Evolutionary conservation across 1,140 invertebrate genomes (phyloP).

Genomic region (Atta colombica): DNA sequence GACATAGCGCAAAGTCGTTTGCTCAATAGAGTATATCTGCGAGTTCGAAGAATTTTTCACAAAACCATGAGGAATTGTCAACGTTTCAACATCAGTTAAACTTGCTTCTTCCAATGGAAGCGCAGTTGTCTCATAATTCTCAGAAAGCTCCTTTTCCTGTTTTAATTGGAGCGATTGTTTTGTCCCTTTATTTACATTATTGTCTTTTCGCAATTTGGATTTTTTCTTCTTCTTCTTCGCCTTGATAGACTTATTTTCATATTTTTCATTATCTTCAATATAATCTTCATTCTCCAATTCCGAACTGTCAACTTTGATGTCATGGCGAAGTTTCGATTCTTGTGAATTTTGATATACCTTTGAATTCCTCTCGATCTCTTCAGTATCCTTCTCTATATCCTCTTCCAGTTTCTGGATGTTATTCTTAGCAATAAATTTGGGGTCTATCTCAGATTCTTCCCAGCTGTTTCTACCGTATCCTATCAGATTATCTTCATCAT

Average conservation of each 20-base stretch:
- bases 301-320: not conserved
- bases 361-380: constrained; percentile 71
- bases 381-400: constrained; percentile 77
- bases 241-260: constrained; percentile 4
- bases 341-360: constrained; percentile 59
- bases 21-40: not conserved
- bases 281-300: not conserved
- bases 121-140: constrained; percentile 10
- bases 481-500: constrained; percentile 28
- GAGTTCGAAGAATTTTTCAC: not conserved
- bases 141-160: not conserved
- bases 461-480: not conserved
- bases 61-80: constrained; percentile 2
- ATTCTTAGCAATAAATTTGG: constrained; percentile 74
- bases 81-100: not conserved
- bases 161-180: not conserved
- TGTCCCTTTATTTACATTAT: not conserved
- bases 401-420: constrained; percentile 77
- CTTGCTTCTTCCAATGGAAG: not conserved
- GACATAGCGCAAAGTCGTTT: not conserved
- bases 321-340: not conserved
- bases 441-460: constrained; percentile 64
- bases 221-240: not conserved
- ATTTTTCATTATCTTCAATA: constrained; percentile 2
- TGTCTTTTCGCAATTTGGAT: not conserved